phyloP scores from a whole-genome alignment of 1,140 invertebrate species.

The Orchesella cincta region DNA sequence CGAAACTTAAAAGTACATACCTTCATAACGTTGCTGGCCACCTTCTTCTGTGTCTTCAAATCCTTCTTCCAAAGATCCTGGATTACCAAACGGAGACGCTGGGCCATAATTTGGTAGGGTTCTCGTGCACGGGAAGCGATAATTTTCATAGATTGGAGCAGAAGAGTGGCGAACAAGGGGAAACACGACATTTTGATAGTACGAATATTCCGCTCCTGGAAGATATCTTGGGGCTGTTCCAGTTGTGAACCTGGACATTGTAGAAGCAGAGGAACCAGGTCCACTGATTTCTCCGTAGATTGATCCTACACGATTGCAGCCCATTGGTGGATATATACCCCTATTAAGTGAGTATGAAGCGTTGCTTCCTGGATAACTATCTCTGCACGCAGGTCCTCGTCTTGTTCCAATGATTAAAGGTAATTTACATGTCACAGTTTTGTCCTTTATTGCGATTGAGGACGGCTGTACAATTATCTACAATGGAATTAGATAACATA shows the following conservation, averaged over 20 bases:
- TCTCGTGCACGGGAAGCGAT: conserved; percentile 5
- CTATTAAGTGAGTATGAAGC: background rate
- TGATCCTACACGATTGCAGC: conserved; percentile 17
- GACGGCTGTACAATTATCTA: conserved; percentile 28
- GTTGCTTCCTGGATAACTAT: background rate
- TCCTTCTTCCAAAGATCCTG: conserved; percentile 1
- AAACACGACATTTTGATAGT: conserved; percentile 28
- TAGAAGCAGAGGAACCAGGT: background rate
- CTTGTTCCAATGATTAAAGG: conserved; percentile 17
- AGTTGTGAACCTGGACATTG: background rate
- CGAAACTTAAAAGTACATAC: background rate
- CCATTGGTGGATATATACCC: conserved; percentile 1
- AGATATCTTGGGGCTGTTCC: conserved; percentile 10
- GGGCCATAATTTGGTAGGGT: background rate
- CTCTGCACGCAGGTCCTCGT: background rate
- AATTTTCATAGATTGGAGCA: conserved; percentile 24
- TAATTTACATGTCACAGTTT: conserved; percentile 15
- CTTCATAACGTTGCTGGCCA: conserved; percentile 15
- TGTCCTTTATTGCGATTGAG: conserved; percentile 1
- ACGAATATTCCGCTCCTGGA: background rate
- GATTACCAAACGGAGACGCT: conserved; percentile 10
- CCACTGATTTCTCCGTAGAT: conserved; percentile 14
- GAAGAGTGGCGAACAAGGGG: conserved; percentile 5
- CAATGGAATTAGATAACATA: background rate
- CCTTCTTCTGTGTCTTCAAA: background rate